These are phyloP conservation scores for Callocephalon fimbriatum DNA, from an alignment of 2,113 vertebrate genomes.

Conservation along the genomic window DNA sequence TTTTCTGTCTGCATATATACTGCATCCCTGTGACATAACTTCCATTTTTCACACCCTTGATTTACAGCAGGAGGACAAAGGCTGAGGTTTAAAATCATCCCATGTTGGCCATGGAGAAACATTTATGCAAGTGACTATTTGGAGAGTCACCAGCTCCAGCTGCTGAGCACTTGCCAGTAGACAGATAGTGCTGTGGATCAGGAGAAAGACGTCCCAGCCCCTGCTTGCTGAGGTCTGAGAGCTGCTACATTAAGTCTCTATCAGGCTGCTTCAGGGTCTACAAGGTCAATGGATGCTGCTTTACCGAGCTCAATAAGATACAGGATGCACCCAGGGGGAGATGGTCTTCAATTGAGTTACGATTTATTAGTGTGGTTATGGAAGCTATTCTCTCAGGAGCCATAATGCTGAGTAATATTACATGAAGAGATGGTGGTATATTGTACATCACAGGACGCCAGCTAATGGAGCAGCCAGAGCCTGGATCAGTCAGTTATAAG, in stretches of 20 bases:
- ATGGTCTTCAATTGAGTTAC: accelerated
- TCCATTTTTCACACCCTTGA: neutral
- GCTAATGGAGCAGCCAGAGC: neutral
- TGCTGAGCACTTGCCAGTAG: accelerated
- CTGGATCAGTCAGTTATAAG: accelerated
- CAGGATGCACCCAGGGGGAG: accelerated
- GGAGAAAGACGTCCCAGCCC: neutral
- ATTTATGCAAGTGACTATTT: neutral
- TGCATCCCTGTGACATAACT: neutral
- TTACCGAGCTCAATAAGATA: neutral
- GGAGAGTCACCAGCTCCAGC: neutral
- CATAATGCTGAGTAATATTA: neutral
- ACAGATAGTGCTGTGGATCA: neutral
- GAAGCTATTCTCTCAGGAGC: neutral
- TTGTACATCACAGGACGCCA: accelerated
- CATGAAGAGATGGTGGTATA: neutral
- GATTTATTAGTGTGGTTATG: neutral
- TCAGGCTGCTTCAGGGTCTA: neutral
- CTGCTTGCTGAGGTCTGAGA: neutral
- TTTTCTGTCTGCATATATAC: neutral
- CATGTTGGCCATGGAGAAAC: accelerated
- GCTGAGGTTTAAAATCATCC: neutral
- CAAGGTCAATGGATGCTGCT: neutral
- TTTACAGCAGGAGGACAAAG: neutral
- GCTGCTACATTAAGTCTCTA: neutral